These are phyloP conservation scores for Threskiornis aethiopicus DNA, from an alignment of 2,797 vertebrate species.

Conservation along the genomic window DNA sequence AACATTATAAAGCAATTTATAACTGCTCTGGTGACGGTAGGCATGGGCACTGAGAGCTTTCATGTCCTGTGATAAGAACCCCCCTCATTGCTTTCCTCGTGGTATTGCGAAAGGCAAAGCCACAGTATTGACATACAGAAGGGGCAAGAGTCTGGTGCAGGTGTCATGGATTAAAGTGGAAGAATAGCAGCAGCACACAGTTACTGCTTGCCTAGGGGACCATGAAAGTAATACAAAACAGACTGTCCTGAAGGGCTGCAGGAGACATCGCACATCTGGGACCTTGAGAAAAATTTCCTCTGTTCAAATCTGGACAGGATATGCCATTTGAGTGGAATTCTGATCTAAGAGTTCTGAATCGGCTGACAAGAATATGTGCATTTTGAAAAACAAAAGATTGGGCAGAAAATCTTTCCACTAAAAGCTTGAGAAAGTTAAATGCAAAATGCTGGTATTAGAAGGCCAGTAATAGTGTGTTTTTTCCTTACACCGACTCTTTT, in stretches of 20 bases:
- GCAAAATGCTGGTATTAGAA: neutral
- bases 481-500: neutral
- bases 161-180: neutral
- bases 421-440: neutral
- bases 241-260: neutral
- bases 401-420: neutral
- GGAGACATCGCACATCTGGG: neutral
- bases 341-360: neutral
- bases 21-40: neutral
- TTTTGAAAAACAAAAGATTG: neutral
- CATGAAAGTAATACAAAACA: neutral
- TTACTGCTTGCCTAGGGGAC: neutral
- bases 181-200: neutral
- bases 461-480: neutral
- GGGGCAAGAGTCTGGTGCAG: neutral
- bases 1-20: neutral
- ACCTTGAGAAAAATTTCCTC: neutral
- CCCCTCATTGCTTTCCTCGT: accelerated
- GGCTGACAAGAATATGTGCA: neutral
- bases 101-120: neutral
- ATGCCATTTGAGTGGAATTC: neutral
- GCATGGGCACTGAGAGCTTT: neutral
- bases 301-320: neutral
- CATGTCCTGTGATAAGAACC: neutral
- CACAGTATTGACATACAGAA: neutral